Evolutionary conservation across 2,113 vertebrate species (phyloP).

Genomic region (Myotis brandtii): DNA sequence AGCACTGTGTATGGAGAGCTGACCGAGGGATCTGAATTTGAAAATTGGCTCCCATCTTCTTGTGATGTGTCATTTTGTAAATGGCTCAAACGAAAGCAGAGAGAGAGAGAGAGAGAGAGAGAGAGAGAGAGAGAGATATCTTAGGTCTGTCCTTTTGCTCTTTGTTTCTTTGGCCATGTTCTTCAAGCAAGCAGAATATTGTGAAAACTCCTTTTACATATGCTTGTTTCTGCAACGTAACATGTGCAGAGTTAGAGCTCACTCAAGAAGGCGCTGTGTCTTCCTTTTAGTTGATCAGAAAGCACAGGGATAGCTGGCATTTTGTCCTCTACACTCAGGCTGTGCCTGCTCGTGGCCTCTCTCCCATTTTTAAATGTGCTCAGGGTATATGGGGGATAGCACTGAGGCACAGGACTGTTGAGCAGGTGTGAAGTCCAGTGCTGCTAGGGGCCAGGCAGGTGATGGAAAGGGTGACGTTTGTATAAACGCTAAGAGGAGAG

Average conservation of each 20-base stretch:
- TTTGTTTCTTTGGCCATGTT: not conserved
- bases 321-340: not conserved
- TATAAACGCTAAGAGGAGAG: not conserved
- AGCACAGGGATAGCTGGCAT: not conserved
- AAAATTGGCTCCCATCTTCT: conserved; percentile 56
- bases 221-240: not conserved
- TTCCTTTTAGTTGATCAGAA: not conserved
- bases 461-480: not conserved
- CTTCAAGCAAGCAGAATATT: conserved; percentile 20
- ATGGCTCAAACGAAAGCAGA: conserved; percentile 34
- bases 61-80: conserved; percentile 68
- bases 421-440: not conserved
- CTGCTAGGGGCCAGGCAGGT: not conserved
- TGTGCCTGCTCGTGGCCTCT: not conserved
- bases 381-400: not conserved
- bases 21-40: conserved; percentile 22
- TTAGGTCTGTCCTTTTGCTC: conserved; percentile 3
- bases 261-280: not conserved
- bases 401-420: not conserved
- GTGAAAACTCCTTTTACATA: not conserved
- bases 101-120: not conserved
- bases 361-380: not conserved
- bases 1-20: not conserved
- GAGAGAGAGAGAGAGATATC: not conserved
- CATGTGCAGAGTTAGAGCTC: not conserved